Evolutionary conservation across 2,113 vertebrate genomes (phyloP), one percentile per base, ranked within the genome.

Genomic region (Corapipo altera): DNA sequence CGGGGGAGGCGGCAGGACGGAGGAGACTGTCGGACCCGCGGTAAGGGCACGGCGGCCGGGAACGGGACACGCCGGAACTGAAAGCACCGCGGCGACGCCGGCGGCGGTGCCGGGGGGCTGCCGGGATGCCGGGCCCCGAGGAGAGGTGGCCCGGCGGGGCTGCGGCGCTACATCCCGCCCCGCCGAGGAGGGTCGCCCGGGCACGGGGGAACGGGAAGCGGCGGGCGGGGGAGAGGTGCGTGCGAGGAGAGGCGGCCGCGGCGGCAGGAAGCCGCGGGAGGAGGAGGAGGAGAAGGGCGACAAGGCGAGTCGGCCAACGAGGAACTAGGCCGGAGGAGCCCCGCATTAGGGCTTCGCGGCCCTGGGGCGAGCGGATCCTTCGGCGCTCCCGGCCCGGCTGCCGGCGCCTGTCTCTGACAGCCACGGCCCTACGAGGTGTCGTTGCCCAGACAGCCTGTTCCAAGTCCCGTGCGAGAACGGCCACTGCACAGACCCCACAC

Each of bases 401-500:
- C 23, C 4, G 28, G 54, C 5, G 19, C 51, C 44, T 33, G 22
- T 8, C 33, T 11, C 15, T 3, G 49, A 1, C 59, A 5, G 43
- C 49, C 14, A 0, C 18, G 17, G 41, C 55, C 11, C 18, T 8
- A 2, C 8, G 5, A 3, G 9, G 23, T 18, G 23, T 46, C n/a
- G 5, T 39, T 7, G 77, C 41, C 43, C 2, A 0, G 20, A 3
- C 37, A 1, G 61, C 32, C 75, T 0, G 4, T 3, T 14, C 12
- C 9, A 0, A 1, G 11, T 20, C 20, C 55, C n/a, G 0, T 7
- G 5, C 5, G 3, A 4, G 35, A 27, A 8, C 16, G 23, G 64
- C 8, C 39, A 0, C 26, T 6, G 69, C 46, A 3, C n/a, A 24
- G 32, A 46, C 15, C 16, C 28, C 16, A 21, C 22, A 20, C 64